Conservation (phyloP, 2,888 invertebrate species). For the Iselma pallidipennis region DNA sequence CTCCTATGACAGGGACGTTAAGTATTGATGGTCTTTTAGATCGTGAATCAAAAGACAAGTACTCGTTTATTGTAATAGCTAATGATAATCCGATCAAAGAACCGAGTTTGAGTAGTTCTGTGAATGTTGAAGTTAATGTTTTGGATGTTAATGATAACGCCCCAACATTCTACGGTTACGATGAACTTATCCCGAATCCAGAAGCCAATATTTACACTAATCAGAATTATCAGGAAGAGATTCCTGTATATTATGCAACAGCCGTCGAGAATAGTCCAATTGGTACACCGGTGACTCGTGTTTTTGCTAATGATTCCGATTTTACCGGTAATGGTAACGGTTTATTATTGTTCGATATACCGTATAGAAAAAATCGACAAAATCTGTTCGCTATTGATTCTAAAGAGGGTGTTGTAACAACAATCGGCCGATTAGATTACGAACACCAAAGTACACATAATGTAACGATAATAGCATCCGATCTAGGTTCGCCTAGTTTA, state of each 20-base stretch:
- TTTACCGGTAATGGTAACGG: slow-evolving; percentile 87
- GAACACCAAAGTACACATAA: slow-evolving; percentile 71
- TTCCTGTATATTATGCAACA: slow-evolving; percentile 77
- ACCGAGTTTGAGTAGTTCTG: slow-evolving; percentile 68
- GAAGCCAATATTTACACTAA: slow-evolving; percentile 58
- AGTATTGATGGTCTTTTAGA: slow-evolving; percentile 78
- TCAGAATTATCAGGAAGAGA: slow-evolving; percentile 60
- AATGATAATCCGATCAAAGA: slow-evolving; percentile 67
- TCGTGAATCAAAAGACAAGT: slow-evolving; percentile 72
- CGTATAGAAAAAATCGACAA: slow-evolving; percentile 65
- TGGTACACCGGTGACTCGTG: slow-evolving; percentile 73
- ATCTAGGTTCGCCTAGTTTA: slow-evolving; percentile 81
- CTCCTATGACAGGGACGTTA: slow-evolving; percentile 69
- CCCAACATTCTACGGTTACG: slow-evolving; percentile 78
- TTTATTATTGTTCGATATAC: slow-evolving; percentile 75
- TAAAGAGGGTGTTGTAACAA: slow-evolving; percentile 80
- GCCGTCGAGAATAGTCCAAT: slow-evolving; percentile 75
- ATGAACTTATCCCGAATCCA: slow-evolving; percentile 61
- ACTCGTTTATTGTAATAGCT: slow-evolving; percentile 73
- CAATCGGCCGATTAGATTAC: slow-evolving; percentile 72
- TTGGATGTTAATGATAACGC: slow-evolving; percentile 84
- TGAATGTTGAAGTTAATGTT: slow-evolving; percentile 80
- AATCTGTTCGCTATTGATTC: slow-evolving; percentile 80
- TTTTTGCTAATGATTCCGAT: slow-evolving; percentile 84
- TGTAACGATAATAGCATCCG: slow-evolving; percentile 80